These are phyloP conservation scores for Channa striata DNA, from an alignment of 2,797 vertebrate species.

Conservation along the genomic window DNA sequence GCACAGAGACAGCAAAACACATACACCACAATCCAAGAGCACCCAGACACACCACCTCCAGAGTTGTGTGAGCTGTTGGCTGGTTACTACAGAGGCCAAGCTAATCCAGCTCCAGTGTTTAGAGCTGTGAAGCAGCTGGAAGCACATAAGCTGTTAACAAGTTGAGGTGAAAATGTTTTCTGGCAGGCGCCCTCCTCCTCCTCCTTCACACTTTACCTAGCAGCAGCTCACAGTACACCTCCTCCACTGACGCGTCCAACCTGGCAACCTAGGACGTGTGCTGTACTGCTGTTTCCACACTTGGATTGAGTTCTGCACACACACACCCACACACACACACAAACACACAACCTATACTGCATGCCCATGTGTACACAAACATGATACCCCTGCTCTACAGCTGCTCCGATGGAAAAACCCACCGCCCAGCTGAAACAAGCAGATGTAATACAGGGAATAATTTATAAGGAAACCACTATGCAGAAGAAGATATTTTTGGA, in stretches of 20 bases:
- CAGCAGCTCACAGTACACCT: slow-evolving; percentile 51
- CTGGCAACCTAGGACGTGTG: slow-evolving; percentile 17
- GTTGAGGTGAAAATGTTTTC: slow-evolving; percentile 70
- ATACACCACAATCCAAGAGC: slow-evolving; percentile 12
- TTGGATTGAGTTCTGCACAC: slow-evolving; percentile 6
- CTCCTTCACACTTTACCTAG: slow-evolving; percentile 64
- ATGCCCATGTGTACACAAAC: not conserved
- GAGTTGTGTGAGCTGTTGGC: slow-evolving; percentile 32
- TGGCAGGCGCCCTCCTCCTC: slow-evolving; percentile 53
- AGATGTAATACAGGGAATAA: slow-evolving; percentile 39
- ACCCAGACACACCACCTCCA: slow-evolving; percentile 18
- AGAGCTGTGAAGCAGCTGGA: slow-evolving; percentile 67
- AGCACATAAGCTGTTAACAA: slow-evolving; percentile 66
- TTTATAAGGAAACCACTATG: slow-evolving; percentile 32
- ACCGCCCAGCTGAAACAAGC: slow-evolving; percentile 25
- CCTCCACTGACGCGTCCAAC: slow-evolving; percentile 43
- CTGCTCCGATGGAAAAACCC: slow-evolving; percentile 25
- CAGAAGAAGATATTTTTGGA: not conserved
- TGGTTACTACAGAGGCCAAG: slow-evolving; percentile 44
- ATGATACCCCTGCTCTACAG: slow-evolving; percentile 1
- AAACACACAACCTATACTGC: not conserved
- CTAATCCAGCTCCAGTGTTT: slow-evolving; percentile 67
- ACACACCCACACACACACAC: not conserved
- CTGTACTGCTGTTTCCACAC: slow-evolving; percentile 22
- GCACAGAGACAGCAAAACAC: slow-evolving; percentile 1